A percentile compares a stretch with the other conserved stretches of the same genome.
phyloP scores from a whole-genome alignment of 2,113 vertebrate genomes.

The Urocynchramus pylzowi region DNA sequence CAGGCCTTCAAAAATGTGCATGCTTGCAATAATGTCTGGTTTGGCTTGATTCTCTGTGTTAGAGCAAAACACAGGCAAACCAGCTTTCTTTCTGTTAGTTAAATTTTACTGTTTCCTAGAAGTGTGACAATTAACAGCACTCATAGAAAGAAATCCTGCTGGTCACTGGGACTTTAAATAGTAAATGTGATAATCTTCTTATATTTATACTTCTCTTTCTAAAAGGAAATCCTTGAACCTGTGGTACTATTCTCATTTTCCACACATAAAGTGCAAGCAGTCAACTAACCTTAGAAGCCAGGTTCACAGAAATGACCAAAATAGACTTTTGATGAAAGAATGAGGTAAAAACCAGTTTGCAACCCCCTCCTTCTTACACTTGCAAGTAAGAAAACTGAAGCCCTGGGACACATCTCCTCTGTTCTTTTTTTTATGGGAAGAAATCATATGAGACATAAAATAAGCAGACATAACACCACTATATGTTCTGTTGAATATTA shows the following conservation, averaged over 20 bases:
- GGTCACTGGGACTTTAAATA: background rate
- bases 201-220: conserved; percentile 4
- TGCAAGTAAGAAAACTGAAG: background rate
- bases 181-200: conserved; percentile 10
- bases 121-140: background rate
- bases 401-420: background rate
- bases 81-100: background rate
- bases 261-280: background rate
- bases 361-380: background rate
- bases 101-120: background rate
- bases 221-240: conserved; percentile 13
- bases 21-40: background rate
- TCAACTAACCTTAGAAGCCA: background rate
- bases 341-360: background rate
- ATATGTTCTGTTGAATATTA: background rate
- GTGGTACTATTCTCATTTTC: background rate
- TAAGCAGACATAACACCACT: background rate
- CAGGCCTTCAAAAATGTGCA: background rate
- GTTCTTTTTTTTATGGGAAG: background rate
- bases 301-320: background rate
- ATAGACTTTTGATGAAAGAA: background rate
- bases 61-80: background rate
- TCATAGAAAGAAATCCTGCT: conserved; percentile 3
- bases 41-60: background rate
- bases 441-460: background rate